Evolutionary conservation across 2,113 vertebrate species (phyloP), one percentile per base, ranked within the genome.

Genomic region (Percopsis transmontana): DNA sequence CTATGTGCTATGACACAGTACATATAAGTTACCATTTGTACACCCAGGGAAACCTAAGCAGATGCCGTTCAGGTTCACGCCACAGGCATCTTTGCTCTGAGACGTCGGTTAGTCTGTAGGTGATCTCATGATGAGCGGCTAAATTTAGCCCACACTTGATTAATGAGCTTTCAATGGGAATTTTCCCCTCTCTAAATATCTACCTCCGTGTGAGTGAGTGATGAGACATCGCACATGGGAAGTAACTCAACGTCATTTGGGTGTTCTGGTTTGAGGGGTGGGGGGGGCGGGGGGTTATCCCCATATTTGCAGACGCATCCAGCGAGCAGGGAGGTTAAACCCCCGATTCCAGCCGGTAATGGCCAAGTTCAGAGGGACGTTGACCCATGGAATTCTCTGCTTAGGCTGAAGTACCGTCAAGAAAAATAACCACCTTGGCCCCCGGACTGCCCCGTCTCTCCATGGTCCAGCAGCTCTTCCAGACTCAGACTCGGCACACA

Each of bases 71-170:
- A 62, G 13, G 39, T 55, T 51, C 18, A 14, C 40, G 33, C 62
- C 27, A 20, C 45, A 20, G 3, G 18, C 44, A 20, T 58, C 27
- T 55, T 19, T 53, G 10, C 21, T 40, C 18, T 15, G 20, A 50
- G 55, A 72, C 62, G 54, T 2, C 24, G 54, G 44, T 74, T 51
- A 24, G 66, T 58, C 41, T 58, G 39, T 2, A 13, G 66, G 58
- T 84, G 85, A 88, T 69, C 72, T 85, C 68, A 74, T 7, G 61
- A 48, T 47, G 33, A 20, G 16, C 27, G 27, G 5, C 79, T 88
- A 88, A 76, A 83, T 84, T 78, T 87, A 85, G 75, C 82, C 24
- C 1, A 2, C 0, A 1, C 52, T 58, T 88, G 85, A 89, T 84
- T 79, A 79, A 90, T 76, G 80, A 82, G 76, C 61, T 81, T 65